Evolutionary conservation across 2,113 vertebrate genomes (phyloP).

Genomic region (Labeo catla): DNA sequence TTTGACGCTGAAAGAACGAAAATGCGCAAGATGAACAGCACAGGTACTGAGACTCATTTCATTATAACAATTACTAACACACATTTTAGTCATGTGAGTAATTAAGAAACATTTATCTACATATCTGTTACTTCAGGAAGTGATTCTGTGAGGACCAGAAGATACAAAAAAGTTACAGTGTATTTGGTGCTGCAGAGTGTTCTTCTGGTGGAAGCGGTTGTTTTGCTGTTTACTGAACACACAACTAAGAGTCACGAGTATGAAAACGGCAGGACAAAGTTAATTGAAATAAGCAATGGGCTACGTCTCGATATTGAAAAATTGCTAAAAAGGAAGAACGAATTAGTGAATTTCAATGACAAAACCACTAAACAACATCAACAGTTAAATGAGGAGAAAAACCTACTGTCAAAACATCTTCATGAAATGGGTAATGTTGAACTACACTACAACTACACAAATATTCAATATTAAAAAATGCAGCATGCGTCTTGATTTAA

Average conservation of each 20-base stretch:
- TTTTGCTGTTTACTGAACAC: neutral
- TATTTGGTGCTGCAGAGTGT: conserved; percentile 6
- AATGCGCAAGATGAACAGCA: neutral
- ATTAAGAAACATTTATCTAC: neutral
- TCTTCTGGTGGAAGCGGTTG: neutral
- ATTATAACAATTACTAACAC: neutral
- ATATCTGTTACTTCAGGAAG: neutral
- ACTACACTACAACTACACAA: neutral
- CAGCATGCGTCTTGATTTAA: neutral
- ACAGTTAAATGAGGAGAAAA: neutral
- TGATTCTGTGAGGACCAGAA: neutral
- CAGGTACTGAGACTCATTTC: neutral
- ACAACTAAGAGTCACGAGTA: neutral
- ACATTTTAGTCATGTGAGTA: neutral
- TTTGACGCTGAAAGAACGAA: neutral
- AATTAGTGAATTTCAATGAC: neutral
- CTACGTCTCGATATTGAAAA: neutral
- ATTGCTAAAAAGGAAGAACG: fast-evolving
- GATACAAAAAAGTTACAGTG: neutral
- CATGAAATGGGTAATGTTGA: neutral
- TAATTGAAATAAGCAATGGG: fast-evolving
- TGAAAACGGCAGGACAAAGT: neutral
- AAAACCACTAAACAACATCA: neutral
- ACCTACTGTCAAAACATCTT: neutral
- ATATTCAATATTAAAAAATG: neutral